These are phyloP conservation scores for Margarornis squamiger DNA, from an alignment of 2,797 vertebrate genomes.

Conservation along the genomic window DNA sequence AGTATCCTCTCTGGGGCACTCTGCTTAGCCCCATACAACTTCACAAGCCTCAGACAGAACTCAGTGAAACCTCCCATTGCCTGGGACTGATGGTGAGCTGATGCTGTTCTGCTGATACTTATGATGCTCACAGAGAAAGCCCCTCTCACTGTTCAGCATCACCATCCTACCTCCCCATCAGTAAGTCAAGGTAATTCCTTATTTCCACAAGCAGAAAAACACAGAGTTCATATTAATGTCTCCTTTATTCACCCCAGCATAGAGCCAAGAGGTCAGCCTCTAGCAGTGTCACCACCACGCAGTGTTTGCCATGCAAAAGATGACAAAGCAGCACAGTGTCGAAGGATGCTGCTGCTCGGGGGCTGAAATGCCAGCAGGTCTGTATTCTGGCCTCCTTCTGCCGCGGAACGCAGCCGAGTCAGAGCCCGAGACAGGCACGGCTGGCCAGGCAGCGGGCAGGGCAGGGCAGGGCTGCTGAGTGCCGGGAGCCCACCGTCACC, in stretches of 20 bases:
- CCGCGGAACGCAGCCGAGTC: not conserved
- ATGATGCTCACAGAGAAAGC: rapidly evolving
- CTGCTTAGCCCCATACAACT: not conserved
- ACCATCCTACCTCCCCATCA: not conserved
- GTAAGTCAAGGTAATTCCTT: not conserved
- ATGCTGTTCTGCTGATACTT: not conserved
- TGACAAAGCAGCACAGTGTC: not conserved
- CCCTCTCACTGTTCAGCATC: not conserved
- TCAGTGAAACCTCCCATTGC: not conserved
- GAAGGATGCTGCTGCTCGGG: not conserved
- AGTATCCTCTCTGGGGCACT: not conserved
- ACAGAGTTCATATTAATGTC: not conserved
- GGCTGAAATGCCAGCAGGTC: not conserved
- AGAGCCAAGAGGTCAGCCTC: not conserved
- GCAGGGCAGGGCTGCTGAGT: too few relatives aligned
- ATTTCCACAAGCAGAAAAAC: not conserved
- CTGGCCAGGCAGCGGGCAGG: not conserved
- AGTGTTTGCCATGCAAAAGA: not conserved
- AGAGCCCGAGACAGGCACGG: rapidly evolving
- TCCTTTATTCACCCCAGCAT: not conserved
- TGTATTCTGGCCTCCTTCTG: not conserved
- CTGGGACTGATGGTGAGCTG: not conserved
- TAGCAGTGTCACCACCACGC: not conserved
- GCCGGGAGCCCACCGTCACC: too few relatives aligned
- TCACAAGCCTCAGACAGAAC: not conserved